Percentiles rank a stretch among this genome's conserved stretches.
Evolutionary conservation across 2,113 vertebrate genomes (phyloP).

Genomic region (Centropus unirufus): DNA sequence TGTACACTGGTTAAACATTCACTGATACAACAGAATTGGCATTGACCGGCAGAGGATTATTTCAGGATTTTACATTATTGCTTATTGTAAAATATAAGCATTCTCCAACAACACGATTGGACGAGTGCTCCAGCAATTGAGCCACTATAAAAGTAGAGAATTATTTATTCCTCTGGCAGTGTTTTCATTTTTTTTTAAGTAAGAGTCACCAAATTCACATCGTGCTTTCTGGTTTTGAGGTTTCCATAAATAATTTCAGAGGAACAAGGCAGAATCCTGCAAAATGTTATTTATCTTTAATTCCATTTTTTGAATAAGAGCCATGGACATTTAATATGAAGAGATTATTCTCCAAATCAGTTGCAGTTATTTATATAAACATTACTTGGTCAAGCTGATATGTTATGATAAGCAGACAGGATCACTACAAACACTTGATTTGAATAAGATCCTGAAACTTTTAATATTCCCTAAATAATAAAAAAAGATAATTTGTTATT

Average conservation of each 20-base stretch:
- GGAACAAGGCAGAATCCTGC: background rate
- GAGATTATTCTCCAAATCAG: background rate
- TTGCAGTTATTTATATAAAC: background rate
- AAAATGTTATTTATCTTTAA: background rate
- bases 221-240: background rate
- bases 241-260: background rate
- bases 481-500: background rate
- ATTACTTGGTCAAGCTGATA: background rate
- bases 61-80: background rate
- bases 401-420: background rate
- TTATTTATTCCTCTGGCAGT: background rate
- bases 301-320: background rate
- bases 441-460: background rate
- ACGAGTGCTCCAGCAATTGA: background rate
- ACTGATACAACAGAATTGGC: background rate
- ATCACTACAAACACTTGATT: fast-evolving
- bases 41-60: background rate
- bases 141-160: background rate
- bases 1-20: background rate
- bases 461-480: background rate
- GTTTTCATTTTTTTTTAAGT: background rate
- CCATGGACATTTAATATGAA: background rate
- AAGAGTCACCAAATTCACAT: background rate
- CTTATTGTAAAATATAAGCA: background rate
- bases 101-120: fast-evolving